Percentiles rank a stretch among this genome's conserved stretches.
Conservation (phyloP, 2,797 vertebrate genomes). For the Taeniopygia guttata region DNA sequence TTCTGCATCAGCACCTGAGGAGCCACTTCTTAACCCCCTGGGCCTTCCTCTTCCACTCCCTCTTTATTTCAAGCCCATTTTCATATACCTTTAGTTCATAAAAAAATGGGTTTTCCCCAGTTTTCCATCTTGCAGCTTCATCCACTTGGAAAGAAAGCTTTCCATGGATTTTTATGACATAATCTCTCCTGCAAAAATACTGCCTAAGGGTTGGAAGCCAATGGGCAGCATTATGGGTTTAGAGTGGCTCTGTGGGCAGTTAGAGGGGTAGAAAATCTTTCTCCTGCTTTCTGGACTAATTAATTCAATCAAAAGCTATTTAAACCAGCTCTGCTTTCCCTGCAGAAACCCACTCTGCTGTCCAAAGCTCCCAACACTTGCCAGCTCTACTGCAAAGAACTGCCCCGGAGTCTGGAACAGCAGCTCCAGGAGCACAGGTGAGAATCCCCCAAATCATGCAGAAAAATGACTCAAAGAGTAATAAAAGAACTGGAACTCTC, state of each 20-base stretch:
- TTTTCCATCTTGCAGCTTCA: background rate
- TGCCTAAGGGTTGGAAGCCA: background rate
- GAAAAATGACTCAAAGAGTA: no score
- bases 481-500: background rate
- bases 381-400: constrained; percentile 93
- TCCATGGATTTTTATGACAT: background rate
- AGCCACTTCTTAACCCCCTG: background rate
- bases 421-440: constrained; percentile 98
- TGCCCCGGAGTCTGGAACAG: constrained; percentile 93
- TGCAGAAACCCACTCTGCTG: constrained; percentile 84
- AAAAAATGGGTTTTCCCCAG: fast-evolving
- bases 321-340: background rate
- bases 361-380: constrained; percentile 88
- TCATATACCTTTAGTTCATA: background rate
- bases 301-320: background rate
- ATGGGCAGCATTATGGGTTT: background rate
- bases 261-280: background rate
- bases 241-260: background rate
- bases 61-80: background rate
- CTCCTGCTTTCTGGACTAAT: background rate
- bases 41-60: background rate
- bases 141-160: background rate
- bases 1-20: background rate
- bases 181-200: background rate
- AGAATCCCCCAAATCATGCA: background rate